phyloP scores from a whole-genome alignment of 2,888 invertebrate genomes.

The Eumerus sabulonum region DNA sequence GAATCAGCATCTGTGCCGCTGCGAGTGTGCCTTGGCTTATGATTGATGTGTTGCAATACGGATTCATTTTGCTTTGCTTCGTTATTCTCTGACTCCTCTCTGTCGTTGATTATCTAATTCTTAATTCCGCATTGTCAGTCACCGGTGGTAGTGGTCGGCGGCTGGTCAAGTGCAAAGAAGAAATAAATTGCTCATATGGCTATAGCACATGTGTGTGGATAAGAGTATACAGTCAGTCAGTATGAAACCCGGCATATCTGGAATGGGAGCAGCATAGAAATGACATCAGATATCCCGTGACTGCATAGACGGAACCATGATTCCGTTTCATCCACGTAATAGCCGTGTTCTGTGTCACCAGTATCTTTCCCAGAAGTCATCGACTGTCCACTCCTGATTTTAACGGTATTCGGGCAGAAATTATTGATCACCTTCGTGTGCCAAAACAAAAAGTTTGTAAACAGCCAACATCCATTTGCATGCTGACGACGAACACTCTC shows the following conservation, averaged over 20 bases:
- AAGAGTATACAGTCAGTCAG: conserved; percentile 19
- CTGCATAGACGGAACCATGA: too few species aligned
- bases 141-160: conserved; percentile 17
- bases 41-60: conserved; percentile 60
- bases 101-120: conserved; percentile 62
- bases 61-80: conserved; percentile 34
- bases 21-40: conserved; percentile 51
- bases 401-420: not conserved
- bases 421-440: conserved; percentile 1
- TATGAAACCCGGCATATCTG: conserved; percentile 13
- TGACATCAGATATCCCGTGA: conserved; percentile 11
- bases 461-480: not conserved
- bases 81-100: conserved; percentile 19
- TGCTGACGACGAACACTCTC: not conserved
- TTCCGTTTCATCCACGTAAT: not conserved
- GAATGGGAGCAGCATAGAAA: conserved; percentile 24
- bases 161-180: conserved; percentile 61
- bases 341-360: not conserved
- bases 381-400: not conserved
- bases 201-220: too few species aligned
- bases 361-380: too few species aligned
- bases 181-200: conserved; percentile 38
- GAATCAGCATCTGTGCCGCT: conserved; percentile 44
- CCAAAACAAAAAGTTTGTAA: not conserved
- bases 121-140: conserved; percentile 62